phyloP scores from a whole-genome alignment of 1,140 invertebrate species.

The Drosophila trapezifrons region DNA sequence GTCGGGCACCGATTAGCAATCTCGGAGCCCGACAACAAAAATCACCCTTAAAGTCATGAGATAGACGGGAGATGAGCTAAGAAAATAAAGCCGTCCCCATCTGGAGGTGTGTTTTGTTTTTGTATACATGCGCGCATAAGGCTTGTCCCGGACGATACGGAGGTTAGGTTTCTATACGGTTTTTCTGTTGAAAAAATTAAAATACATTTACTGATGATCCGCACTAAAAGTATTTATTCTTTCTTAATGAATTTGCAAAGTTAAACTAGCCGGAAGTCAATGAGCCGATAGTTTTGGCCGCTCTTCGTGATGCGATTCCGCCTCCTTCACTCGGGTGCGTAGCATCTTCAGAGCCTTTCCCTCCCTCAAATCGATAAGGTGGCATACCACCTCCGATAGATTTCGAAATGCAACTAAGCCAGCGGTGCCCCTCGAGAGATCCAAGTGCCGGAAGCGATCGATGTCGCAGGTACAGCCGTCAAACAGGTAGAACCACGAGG shows the following conservation, averaged over 20 bases:
- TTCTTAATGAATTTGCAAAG: background rate
- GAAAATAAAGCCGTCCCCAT: too few species aligned
- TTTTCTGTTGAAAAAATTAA: too few species aligned
- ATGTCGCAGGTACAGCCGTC: conserved; percentile 73
- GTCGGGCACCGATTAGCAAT: too few species aligned
- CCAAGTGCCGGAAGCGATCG: conserved; percentile 72
- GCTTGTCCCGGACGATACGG: too few species aligned
- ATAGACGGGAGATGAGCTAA: too few species aligned
- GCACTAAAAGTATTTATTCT: conserved; percentile 5
- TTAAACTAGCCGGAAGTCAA: background rate
- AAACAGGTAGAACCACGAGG: conserved; percentile 56
- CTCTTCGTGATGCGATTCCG: background rate
- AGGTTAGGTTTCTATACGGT: too few species aligned
- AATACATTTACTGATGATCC: too few species aligned
- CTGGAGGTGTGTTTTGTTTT: too few species aligned
- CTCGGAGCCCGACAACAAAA: too few species aligned
- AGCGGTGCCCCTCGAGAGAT: conserved; percentile 65
- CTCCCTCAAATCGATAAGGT: conserved; percentile 62
- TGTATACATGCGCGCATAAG: background rate
- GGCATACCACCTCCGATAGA: conserved; percentile 39
- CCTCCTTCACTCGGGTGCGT: background rate
- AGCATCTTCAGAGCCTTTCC: conserved; percentile 17
- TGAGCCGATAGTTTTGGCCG: background rate
- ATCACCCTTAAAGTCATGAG: too few species aligned
- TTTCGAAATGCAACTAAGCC: conserved; percentile 57